Conservation (phyloP, 1,140 invertebrate genomes). For the Aradophagus sp. region DNA sequence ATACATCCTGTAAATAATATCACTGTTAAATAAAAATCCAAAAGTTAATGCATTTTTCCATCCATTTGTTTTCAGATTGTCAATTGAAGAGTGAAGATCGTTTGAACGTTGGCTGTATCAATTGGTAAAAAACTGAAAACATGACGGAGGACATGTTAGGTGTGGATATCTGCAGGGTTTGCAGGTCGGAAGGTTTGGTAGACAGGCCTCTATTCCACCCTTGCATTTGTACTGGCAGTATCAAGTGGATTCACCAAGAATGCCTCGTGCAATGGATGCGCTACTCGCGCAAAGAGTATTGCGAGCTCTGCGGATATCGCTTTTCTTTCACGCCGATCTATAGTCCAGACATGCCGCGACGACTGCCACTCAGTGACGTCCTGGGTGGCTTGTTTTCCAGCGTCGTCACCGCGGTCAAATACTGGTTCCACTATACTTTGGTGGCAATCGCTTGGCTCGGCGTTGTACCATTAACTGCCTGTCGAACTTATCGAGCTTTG, state of each 20-base stretch:
- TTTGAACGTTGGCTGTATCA: slow-evolving; percentile 7
- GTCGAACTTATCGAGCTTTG: slow-evolving; percentile 93
- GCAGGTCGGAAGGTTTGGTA: slow-evolving; percentile 90
- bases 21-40: too few relatives aligned
- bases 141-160: slow-evolving; percentile 77
- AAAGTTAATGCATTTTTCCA: too few relatives aligned
- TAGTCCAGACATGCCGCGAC: slow-evolving; percentile 98
- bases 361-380: slow-evolving; percentile 93
- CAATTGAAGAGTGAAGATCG: slow-evolving; percentile 1
- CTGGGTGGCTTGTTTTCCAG: slow-evolving; percentile 91
- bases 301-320: slow-evolving; percentile 97
- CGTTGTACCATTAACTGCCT: slow-evolving; percentile 97
- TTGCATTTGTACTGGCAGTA: slow-evolving; percentile 98
- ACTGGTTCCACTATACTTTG: slow-evolving; percentile 97
- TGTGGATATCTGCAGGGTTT: slow-evolving; percentile 96
- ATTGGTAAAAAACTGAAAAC: slow-evolving; percentile 55
- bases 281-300: slow-evolving; percentile 98
- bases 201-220: slow-evolving; percentile 96
- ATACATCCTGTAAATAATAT: too few relatives aligned
- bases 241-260: slow-evolving; percentile 99
- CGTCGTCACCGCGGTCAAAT: slow-evolving; percentile 91
- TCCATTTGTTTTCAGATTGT: slow-evolving; percentile 12
- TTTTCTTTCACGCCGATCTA: slow-evolving; percentile 99
- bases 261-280: slow-evolving; percentile 93
- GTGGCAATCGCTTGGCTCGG: slow-evolving; percentile 98